These are phyloP conservation scores for Cryptocephalus moraei DNA, from an alignment of 2,888 invertebrate genomes.

Conservation along the genomic window DNA sequence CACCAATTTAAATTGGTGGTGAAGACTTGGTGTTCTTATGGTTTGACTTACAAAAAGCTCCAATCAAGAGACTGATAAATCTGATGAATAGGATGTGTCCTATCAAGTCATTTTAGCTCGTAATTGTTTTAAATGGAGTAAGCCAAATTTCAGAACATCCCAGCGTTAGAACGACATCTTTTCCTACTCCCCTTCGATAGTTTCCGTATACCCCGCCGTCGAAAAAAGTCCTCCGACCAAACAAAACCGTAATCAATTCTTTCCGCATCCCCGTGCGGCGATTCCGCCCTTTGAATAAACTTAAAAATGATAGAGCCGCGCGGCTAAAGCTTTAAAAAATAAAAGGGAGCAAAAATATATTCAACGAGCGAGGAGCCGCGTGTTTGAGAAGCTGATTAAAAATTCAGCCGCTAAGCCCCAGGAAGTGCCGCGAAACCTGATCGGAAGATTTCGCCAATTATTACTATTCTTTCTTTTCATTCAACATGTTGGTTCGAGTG, in stretches of 20 bases:
- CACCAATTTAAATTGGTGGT: too few species aligned
- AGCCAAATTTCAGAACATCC: too few species aligned
- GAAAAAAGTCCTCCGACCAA: too few species aligned
- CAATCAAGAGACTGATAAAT: too few species aligned
- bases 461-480: constrained; percentile 34
- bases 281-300: constrained; percentile 22
- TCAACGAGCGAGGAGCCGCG: constrained; percentile 5
- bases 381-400: constrained; percentile 41
- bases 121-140: too few species aligned
- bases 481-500: constrained; percentile 10
- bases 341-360: constrained; percentile 25
- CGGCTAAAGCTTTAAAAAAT: constrained; percentile 25
- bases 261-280: not conserved
- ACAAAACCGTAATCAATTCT: not conserved
- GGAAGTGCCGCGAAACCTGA: constrained; percentile 35
- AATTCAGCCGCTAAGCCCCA: constrained; percentile 37
- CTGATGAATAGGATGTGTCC: too few species aligned
- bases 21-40: too few species aligned
- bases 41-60: too few species aligned
- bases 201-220: too few species aligned
- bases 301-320: constrained; percentile 28
- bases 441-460: constrained; percentile 36
- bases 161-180: too few species aligned
- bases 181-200: too few species aligned
- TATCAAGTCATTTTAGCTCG: too few species aligned